These are phyloP conservation scores for Gnathonemus longibarbis DNA, from an alignment of 2,113 vertebrate species.

Conservation along the genomic window DNA sequence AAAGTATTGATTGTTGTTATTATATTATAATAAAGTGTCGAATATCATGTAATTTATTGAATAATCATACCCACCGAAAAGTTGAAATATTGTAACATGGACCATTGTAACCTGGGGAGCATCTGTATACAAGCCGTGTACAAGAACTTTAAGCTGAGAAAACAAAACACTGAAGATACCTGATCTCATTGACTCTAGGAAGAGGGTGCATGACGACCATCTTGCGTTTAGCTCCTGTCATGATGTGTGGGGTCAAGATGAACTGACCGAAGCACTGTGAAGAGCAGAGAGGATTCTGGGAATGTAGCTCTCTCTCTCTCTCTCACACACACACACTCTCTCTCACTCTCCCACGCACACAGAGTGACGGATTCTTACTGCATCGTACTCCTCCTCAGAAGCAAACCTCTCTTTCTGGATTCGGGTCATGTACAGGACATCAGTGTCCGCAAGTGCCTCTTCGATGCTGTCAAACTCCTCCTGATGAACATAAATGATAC, in stretches of 20 bases:
- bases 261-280: conserved; percentile 90
- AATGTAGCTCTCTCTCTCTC: neutral
- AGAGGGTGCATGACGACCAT: conserved; percentile 98
- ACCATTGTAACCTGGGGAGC: neutral
- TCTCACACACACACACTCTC: too few species aligned
- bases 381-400: conserved; percentile 72
- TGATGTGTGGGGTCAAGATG: conserved; percentile 92
- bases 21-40: neutral
- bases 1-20: too few species aligned
- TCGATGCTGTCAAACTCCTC: conserved; percentile 91
- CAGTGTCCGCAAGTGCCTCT: conserved; percentile 84
- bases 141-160: neutral
- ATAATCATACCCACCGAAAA: neutral
- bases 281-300: neutral
- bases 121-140: neutral
- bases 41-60: neutral
- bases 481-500: conserved; percentile 48
- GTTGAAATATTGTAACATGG: neutral
- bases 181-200: conserved; percentile 93
- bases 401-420: conserved; percentile 92
- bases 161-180: conserved; percentile 51
- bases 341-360: neutral
- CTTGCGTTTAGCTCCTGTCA: conserved; percentile 91
- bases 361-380: conserved; percentile 57
- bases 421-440: conserved; percentile 91